These are phyloP conservation scores for Otis tarda DNA, from an alignment of 2,113 vertebrate species.

Conservation along the genomic window DNA sequence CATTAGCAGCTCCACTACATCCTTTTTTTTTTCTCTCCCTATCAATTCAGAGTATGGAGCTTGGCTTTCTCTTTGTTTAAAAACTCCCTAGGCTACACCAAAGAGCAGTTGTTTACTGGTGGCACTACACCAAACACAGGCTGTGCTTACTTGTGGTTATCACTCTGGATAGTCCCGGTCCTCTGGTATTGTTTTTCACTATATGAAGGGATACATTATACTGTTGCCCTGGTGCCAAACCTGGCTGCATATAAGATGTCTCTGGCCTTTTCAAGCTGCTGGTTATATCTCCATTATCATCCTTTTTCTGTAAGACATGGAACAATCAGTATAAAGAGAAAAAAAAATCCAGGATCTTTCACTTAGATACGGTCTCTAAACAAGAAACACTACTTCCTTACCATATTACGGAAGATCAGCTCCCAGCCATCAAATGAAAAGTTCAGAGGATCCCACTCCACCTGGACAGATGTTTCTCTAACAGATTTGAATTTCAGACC, in stretches of 20 bases:
- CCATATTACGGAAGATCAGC: slow-evolving; percentile 91
- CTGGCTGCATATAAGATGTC: slow-evolving; percentile 90
- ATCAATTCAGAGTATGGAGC: not conserved
- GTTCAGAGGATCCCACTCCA: slow-evolving; percentile 94
- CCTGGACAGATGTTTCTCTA: slow-evolving; percentile 91
- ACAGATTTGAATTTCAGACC: slow-evolving; percentile 96
- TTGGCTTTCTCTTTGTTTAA: not conserved
- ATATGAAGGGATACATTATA: slow-evolving; percentile 94
- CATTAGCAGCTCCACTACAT: not conserved
- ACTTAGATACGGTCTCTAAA: not conserved
- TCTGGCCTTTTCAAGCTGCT: slow-evolving; percentile 87
- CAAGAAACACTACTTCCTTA: slow-evolving; percentile 53
- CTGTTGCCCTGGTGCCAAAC: slow-evolving; percentile 92
- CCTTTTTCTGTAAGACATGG: slow-evolving; percentile 88
- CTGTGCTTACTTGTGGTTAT: slow-evolving; percentile 89
- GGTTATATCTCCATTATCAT: slow-evolving; percentile 90
- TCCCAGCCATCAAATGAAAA: slow-evolving; percentile 96
- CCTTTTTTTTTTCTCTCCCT: fast-evolving
- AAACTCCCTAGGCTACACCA: not conserved
- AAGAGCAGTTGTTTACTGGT: not conserved
- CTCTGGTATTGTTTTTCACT: slow-evolving; percentile 93
- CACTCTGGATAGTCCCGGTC: slow-evolving; percentile 85
- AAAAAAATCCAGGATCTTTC: not conserved
- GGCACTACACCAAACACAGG: not conserved
- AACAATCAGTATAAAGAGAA: not conserved